These are phyloP conservation scores for Myrmecobius fasciatus DNA, from an alignment of 2,113 vertebrate genomes.

Conservation along the genomic window DNA sequence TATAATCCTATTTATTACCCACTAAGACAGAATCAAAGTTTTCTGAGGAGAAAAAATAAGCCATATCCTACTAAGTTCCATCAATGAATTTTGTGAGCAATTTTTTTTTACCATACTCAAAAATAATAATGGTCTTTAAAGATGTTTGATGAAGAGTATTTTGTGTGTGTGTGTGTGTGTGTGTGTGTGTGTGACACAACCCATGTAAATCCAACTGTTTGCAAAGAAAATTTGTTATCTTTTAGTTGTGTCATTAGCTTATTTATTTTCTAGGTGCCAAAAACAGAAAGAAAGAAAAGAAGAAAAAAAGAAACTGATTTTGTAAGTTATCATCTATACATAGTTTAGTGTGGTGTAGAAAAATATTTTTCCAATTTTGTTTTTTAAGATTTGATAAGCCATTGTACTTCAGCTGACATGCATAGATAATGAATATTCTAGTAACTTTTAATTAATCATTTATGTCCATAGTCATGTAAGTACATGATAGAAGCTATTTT, in stretches of 20 bases:
- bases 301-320: constrained; percentile 96
- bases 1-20: not conserved
- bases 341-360: constrained; percentile 27
- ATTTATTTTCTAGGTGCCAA: constrained; percentile 84
- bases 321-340: constrained; percentile 86
- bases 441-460: constrained; percentile 9
- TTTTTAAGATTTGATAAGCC: constrained; percentile 15
- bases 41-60: constrained; percentile 15
- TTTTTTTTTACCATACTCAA: constrained; percentile 8
- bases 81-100: constrained; percentile 32
- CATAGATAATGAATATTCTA: constrained; percentile 44
- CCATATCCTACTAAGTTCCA: constrained; percentile 22
- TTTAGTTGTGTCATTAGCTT: constrained; percentile 36
- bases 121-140: not conserved
- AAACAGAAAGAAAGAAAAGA: constrained; percentile 96
- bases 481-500: constrained; percentile 15
- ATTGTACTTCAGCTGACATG: constrained; percentile 37
- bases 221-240: constrained; percentile 42
- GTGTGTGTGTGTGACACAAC: not conserved
- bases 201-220: constrained; percentile 44
- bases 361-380: constrained; percentile 19
- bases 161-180: too few species aligned
- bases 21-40: constrained; percentile 21
- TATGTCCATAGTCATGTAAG: constrained; percentile 23
- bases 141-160: not conserved